Evolutionary conservation across 2,113 vertebrate genomes (phyloP).

Genomic region (Indri indri): DNA sequence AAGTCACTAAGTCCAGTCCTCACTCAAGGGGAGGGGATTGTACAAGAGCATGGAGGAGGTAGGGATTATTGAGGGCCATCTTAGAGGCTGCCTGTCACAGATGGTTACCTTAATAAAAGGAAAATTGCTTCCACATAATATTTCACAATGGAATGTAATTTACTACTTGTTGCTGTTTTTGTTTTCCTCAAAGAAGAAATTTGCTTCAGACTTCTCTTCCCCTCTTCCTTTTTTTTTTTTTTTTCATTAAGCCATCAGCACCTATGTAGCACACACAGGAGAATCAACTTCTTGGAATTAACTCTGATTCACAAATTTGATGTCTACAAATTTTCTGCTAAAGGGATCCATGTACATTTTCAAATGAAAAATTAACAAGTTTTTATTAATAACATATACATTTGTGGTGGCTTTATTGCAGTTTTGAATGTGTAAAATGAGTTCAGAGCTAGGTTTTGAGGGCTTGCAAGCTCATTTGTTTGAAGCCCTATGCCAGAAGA

Average conservation of each 20-base stretch:
- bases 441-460: slow-evolving; percentile 23
- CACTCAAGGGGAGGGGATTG: not conserved
- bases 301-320: not conserved
- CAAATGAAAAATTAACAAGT: not conserved
- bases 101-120: not conserved
- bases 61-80: not conserved
- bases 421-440: slow-evolving; percentile 30
- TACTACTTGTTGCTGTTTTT: not conserved
- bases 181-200: slow-evolving; percentile 23
- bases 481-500: not conserved
- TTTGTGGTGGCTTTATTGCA: not conserved
- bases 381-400: not conserved
- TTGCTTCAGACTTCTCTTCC: not conserved
- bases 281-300: not conserved
- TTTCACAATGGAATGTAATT: not conserved
- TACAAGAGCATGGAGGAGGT: not conserved
- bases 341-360: not conserved
- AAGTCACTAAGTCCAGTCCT: not conserved
- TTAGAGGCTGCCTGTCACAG: not conserved
- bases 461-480: not conserved
- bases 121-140: not conserved
- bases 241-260: not conserved
- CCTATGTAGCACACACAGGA: not conserved
- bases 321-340: not conserved
- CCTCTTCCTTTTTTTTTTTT: not conserved